Evolutionary conservation across 2,797 vertebrate species (phyloP), one percentile per base, ranked within the genome.

Genomic region (Acanthopagrus latus): DNA sequence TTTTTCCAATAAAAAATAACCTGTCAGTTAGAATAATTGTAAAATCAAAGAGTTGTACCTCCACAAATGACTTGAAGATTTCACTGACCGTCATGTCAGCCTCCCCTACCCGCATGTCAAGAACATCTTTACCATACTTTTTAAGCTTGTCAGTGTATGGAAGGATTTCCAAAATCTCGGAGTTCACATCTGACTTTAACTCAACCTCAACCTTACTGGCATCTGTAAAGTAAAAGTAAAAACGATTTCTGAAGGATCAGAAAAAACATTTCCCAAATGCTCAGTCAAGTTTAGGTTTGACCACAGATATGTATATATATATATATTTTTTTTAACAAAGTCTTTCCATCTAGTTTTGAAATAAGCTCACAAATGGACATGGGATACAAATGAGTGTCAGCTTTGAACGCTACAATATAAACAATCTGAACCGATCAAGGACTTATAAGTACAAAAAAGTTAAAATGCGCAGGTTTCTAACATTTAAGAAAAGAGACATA

Each of bases 291-390:
- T 57, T 57, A 18, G 17, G 17, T 57, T 57, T 11, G 4, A 51
- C 51, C 1, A 14, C 0, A 11, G 3, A 10, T 12, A 43, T 10
- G 1, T n/a, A n/a, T n/a, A n/a, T n/a, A n/a, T n/a, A n/a, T n/a
- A n/a, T n/a, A n/a, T n/a, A n/a, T n/a, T 50, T n/a, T n/a, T n/a
- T 46, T 25, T 25, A 5, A 54, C 21, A 21, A 52, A 21, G 21
- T 1, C 50, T 52, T 47, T 47, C 46, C 16, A 47, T 47, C 46
- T 3, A 14, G 3, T 46, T 46, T 14, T 3, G 13, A 46, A 46
- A 46, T 46, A 14, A 46, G 44, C 14, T 16, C 14, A 16, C 44
- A 14, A 16, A 46, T 46, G 3, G 13, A 46, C 16, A 3, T 46
- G 13, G 44, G 14, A 16, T 46, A 16, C 14, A 16, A 14, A 46